Percentiles rank a stretch among this genome's conserved stretches.
Evolutionary conservation across 2,888 invertebrate species (phyloP).

Genomic region (Stenotaenia linearis): DNA sequence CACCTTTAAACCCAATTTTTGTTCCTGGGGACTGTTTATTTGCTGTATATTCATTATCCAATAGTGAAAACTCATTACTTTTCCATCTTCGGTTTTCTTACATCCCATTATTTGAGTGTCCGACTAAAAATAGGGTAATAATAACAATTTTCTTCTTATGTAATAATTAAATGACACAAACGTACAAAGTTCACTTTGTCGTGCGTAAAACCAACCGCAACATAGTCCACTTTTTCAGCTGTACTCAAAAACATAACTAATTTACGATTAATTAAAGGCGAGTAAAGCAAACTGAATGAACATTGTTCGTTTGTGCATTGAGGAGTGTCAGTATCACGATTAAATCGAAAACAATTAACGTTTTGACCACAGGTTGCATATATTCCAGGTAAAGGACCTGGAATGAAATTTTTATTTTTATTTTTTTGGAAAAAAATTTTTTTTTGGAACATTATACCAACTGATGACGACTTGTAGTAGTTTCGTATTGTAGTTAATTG

Average conservation of each 20-base stretch:
- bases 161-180: neutral
- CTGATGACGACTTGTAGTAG: too few relatives aligned
- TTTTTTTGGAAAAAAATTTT: too few relatives aligned
- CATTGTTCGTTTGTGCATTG: neutral
- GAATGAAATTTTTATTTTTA: neutral
- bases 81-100: neutral
- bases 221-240: neutral
- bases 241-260: neutral
- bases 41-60: neutral
- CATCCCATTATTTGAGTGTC: neutral
- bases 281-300: neutral
- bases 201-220: neutral
- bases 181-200: neutral
- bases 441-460: too few relatives aligned
- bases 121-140: neutral
- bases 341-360: neutral
- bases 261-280: neutral
- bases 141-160: neutral
- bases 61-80: neutral
- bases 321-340: neutral
- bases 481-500: neutral
- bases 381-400: neutral
- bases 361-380: neutral
- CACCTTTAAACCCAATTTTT: neutral
- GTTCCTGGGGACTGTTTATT: neutral